A percentile compares a stretch with the other conserved stretches of the same genome.
These are phyloP conservation scores for Onychomys torridus DNA, from an alignment of 2,797 vertebrate genomes.

Conservation along the genomic window DNA sequence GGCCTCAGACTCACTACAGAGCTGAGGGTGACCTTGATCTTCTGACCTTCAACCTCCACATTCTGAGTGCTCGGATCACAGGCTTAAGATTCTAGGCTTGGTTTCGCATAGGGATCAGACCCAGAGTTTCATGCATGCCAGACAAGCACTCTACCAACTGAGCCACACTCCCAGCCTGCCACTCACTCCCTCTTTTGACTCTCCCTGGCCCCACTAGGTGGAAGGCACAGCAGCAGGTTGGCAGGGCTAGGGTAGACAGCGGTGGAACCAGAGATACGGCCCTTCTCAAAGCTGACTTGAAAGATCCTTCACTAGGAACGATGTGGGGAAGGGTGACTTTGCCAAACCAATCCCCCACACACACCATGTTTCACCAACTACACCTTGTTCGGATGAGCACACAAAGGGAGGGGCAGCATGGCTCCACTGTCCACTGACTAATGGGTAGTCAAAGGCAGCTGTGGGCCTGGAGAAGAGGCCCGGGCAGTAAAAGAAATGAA, in stretches of 20 bases:
- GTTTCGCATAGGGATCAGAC: not conserved
- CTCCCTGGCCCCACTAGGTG: not conserved
- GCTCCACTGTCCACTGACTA: not conserved
- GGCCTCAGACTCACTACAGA: not conserved
- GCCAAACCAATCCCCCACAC: not conserved
- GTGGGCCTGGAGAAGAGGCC: slow-evolving; percentile 19
- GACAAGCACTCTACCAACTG: not conserved
- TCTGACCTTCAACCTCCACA: not conserved
- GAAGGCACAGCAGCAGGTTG: rapidly evolving
- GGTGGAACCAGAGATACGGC: not conserved
- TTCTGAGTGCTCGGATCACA: not conserved
- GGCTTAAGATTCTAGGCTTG: not conserved
- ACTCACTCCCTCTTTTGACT: not conserved
- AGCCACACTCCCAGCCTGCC: not conserved
- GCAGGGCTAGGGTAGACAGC: rapidly evolving
- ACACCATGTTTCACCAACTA: not conserved
- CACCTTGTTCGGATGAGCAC: not conserved
- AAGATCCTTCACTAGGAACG: not conserved
- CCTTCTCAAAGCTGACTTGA: not conserved
- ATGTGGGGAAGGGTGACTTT: not conserved
- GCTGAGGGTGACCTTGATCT: not conserved
- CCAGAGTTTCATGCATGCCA: not conserved
- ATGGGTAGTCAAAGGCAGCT: slow-evolving; percentile 13
- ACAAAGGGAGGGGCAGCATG: not conserved
- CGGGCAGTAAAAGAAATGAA: not conserved